Evolutionary conservation across 2,888 invertebrate genomes (phyloP), one percentile per base, ranked within the genome.

Genomic region (Dyspetes luteomarginatus): DNA sequence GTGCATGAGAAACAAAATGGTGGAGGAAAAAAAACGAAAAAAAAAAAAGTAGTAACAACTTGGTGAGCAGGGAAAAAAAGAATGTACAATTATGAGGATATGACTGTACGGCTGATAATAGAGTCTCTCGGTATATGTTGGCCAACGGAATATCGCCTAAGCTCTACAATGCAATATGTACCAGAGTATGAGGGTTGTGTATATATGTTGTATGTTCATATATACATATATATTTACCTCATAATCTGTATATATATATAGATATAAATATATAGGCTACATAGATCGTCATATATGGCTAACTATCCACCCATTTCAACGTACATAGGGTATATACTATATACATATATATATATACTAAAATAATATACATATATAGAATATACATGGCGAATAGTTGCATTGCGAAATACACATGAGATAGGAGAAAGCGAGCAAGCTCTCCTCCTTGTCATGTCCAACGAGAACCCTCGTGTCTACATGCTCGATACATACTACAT

Each of bases 351-450:
- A 15, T 19, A 50, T 24, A 9, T 26, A 12, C 52, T 4, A 36
- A 67, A 17, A 50, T 48, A 50, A n/a, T n/a, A n/a, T n/a, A n/a
- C n/a, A n/a, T n/a, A n/a, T n/a, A n/a, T n/a, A n/a, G n/a, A n/a
- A n/a, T n/a, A n/a, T n/a, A n/a, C n/a, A n/a, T n/a, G n/a, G n/a
- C n/a, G n/a, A n/a, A n/a, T n/a, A n/a, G n/a, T n/a, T n/a, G n/a
- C n/a, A n/a, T n/a, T n/a, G 65, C 50, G 28, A 65, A 58, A 72
- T 78, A 60, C 55, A 67, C 67, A 60, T 15, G 56, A 50, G 78
- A 78, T 72, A 72, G 50, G 72, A 58, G 56, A 71, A 77, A 58
- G 58, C 78, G 48, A 48, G 56, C 56, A 3, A 15, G 5, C 41
- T 17, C 58, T 56, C 45, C 41, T 50, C 68, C 50, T 65, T 50